These are phyloP conservation scores for Argyra leucocephala DNA, from an alignment of 2,888 invertebrate species.

Conservation along the genomic window DNA sequence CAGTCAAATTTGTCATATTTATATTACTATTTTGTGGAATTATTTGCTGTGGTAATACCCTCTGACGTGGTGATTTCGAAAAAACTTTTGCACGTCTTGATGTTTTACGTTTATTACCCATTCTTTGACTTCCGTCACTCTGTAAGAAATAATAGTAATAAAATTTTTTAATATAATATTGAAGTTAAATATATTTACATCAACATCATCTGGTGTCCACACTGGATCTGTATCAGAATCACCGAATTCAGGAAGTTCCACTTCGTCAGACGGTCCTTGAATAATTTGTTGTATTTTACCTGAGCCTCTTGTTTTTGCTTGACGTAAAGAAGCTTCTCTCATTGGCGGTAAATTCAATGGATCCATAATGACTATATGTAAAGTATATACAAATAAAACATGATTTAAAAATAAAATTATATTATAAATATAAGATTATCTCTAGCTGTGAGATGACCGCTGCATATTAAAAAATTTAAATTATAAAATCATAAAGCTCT, in stretches of 20 bases:
- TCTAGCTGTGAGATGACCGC: too few species aligned
- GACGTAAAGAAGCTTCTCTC: conserved; percentile 54
- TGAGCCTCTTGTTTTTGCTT: conserved; percentile 57
- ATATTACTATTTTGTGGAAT: conserved; percentile 11
- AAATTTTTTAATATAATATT: conserved; percentile 9
- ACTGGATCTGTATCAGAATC: conserved; percentile 64
- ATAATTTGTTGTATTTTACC: conserved; percentile 50
- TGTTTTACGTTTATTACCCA: conserved; percentile 18
- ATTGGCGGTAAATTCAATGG: conserved; percentile 47
- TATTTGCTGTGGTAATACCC: conserved; percentile 1
- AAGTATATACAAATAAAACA: too few species aligned
- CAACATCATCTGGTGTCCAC: conserved; percentile 60
- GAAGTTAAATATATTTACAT: conserved; percentile 33
- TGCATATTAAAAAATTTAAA: too few species aligned
- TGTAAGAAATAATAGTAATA: conserved; percentile 9
- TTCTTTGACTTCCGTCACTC: conserved; percentile 19
- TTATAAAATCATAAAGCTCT: too few species aligned
- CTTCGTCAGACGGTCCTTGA: conserved; percentile 44
- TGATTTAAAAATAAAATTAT: neutral
- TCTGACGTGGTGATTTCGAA: conserved; percentile 14
- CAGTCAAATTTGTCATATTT: conserved; percentile 14
- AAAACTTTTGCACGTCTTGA: conserved; percentile 17
- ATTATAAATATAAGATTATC: too few species aligned
- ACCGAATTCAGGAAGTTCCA: conserved; percentile 49
- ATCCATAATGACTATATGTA: conserved; percentile 34